Evolutionary conservation across 2,888 invertebrate species (phyloP), one percentile per base, ranked within the genome.

Genomic region (Lasioglossum malachurum): DNA sequence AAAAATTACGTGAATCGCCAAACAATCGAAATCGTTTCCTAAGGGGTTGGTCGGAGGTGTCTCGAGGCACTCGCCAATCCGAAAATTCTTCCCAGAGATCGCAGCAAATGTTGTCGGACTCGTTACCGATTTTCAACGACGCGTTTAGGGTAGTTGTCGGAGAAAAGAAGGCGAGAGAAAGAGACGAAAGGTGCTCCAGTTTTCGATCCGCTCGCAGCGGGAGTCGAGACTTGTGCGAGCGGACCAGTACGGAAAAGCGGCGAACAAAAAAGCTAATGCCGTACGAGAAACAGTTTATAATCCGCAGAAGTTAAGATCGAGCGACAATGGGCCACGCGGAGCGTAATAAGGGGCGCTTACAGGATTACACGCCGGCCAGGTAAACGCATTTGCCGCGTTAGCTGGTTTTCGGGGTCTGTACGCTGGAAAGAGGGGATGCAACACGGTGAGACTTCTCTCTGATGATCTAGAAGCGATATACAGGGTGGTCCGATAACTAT

Each of bases 301-400:
- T 94, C 94, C 94, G 92, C 89, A 95, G 93, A 95, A 95, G 95
- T 95, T 95, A 95, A 95, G 93, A 95, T 93, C 89, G 85, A 49
- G 80, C 89, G 90, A 94, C 93, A 95, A 95, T 94, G 90, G 93
- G 87, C 77, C 91, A 88, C 91, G 90, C 93, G 93, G 92, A 94
- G 95, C 95, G 95, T 95, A 94, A 94, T 94, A 94, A 93, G 94
- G 94, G 93, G 92, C 92, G 92, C 93, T 94, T 93, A 94, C 92
- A 93, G 95, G 95, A 95, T 95, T 94, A 95, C 89, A 86, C 82
- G 78, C 31, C 82, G 82, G 82, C 72, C 91, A 92, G 93, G 93
- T 93, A 93, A 92, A 90, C 90, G 89, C 86, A 82, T 92, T 93
- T 91, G 83, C 86, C 77, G 87, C 82, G 82, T 75, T 46, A n/a